These are phyloP conservation scores for Catharus ustulatus DNA, from an alignment of 2,797 vertebrate species.

Conservation along the genomic window DNA sequence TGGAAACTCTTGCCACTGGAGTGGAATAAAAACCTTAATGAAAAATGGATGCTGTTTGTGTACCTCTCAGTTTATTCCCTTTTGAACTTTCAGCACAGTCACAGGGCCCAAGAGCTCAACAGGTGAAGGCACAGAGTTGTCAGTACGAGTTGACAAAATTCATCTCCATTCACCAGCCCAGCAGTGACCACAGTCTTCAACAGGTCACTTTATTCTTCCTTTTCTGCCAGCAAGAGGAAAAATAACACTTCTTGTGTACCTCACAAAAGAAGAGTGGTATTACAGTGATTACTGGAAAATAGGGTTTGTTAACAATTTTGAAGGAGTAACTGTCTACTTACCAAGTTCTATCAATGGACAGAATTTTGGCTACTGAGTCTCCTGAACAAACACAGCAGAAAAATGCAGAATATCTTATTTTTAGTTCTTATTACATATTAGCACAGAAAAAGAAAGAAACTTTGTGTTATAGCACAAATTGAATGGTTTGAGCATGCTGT, in stretches of 20 bases:
- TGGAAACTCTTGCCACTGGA: not conserved
- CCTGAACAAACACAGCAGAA: not conserved
- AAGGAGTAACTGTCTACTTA: not conserved
- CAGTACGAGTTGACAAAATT: not conserved
- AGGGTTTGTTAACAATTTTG: not conserved
- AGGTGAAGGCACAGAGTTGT: not conserved
- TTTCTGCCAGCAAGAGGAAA: not conserved
- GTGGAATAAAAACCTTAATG: slow-evolving; percentile 27
- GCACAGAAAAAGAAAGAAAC: not conserved
- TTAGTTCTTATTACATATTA: not conserved
- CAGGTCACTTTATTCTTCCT: not conserved
- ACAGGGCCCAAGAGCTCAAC: not conserved
- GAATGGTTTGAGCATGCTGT: not conserved
- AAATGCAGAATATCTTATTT: not conserved
- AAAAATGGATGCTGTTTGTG: slow-evolving; percentile 42
- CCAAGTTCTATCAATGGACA: not conserved
- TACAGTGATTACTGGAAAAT: not conserved
- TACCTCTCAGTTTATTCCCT: not conserved
- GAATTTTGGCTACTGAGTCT: not conserved
- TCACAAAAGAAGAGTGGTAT: not conserved
- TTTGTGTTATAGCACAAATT: not conserved
- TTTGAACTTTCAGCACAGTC: slow-evolving; percentile 18
- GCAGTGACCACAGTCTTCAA: not conserved
- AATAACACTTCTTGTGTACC: not conserved
- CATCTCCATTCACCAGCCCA: not conserved